phyloP scores from a whole-genome alignment of 2,113 vertebrate genomes.

The Apistogramma diplotaenia region DNA sequence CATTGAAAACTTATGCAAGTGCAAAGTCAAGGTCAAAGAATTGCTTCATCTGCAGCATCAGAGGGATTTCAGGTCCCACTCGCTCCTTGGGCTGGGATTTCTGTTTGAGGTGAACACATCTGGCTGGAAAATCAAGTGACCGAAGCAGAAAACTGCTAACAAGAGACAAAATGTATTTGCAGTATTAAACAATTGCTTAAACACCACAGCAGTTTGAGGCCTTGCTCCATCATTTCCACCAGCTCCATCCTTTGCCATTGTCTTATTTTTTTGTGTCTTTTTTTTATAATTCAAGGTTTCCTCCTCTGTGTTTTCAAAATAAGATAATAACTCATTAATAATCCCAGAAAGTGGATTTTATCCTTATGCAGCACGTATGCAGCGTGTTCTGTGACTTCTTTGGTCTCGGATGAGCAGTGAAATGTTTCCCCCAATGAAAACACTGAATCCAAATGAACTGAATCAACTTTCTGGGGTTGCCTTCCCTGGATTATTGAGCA shows the following conservation, averaged over 20 bases:
- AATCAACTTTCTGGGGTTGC: neutral
- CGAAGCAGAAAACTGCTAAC: neutral
- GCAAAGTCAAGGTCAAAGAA: slow-evolving; percentile 37
- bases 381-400: neutral
- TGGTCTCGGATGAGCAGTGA: neutral
- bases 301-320: neutral
- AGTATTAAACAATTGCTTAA: neutral
- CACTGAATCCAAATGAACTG: neutral
- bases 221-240: neutral
- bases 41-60: neutral
- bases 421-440: neutral
- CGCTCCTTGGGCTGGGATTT: neutral
- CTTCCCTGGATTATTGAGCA: neutral
- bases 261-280: neutral
- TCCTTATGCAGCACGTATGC: rapidly evolving
- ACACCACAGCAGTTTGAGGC: too few species aligned
- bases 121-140: neutral
- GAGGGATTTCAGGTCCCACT: neutral
- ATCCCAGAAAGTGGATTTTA: neutral
- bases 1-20: slow-evolving; percentile 13
- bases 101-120: neutral
- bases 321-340: neutral
- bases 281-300: too few species aligned
- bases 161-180: neutral
- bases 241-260: too few species aligned